Evolutionary conservation across 2,797 vertebrate genomes (phyloP).

Genomic region (Mus caroli): DNA sequence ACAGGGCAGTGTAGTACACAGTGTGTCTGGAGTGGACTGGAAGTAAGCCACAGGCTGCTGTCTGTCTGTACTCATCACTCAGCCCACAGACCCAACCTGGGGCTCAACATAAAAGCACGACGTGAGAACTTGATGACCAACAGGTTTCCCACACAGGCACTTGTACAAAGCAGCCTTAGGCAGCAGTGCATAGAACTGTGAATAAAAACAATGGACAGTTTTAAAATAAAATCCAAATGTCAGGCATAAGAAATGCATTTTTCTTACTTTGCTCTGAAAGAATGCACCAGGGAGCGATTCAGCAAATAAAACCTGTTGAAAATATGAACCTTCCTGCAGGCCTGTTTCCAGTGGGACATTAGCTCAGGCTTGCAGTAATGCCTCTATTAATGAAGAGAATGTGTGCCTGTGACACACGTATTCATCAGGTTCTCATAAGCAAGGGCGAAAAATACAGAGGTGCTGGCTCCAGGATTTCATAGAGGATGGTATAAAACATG

Average conservation of each 20-base stretch:
- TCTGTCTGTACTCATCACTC: neutral
- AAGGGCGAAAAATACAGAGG: conserved; percentile 48
- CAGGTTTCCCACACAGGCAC: conserved; percentile 45
- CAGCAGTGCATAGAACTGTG: neutral
- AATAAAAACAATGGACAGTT: conserved; percentile 66
- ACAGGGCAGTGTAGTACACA: neutral
- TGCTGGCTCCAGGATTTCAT: conserved; percentile 44
- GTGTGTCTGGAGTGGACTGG: neutral
- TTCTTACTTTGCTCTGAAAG: conserved; percentile 77
- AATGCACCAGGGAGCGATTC: conserved; percentile 78
- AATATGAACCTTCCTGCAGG: conserved; percentile 72
- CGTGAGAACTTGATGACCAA: conserved; percentile 53
- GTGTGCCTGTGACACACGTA: conserved; percentile 64
- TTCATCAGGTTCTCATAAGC: conserved; percentile 63
- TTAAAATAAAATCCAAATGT: conserved; percentile 74
- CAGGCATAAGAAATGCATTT: conserved; percentile 74
- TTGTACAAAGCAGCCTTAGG: conserved; percentile 64
- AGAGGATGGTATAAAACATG: neutral
- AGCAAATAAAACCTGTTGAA: conserved; percentile 79
- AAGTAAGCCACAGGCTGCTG: neutral
- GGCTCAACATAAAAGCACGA: neutral
- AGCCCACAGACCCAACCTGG: neutral
- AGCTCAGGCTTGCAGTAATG: conserved; percentile 48
- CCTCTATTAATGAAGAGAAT: conserved; percentile 72
- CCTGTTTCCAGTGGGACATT: conserved; percentile 74